Conservation (phyloP, 2,113 vertebrate species). For the Oncorhynchus gorbuscha region DNA sequence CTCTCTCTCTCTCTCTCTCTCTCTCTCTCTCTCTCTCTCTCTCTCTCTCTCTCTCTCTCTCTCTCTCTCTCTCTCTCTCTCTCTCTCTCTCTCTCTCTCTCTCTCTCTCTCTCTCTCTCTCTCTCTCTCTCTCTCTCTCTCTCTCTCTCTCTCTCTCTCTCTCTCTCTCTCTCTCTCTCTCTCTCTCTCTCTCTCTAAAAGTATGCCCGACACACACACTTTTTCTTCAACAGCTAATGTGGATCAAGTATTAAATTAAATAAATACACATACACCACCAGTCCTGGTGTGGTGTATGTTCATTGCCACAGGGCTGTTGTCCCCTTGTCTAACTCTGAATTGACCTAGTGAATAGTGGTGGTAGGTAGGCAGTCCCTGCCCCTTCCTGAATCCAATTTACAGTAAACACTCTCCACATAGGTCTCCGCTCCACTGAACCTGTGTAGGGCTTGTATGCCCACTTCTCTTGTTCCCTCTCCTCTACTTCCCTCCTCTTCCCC, state of each 20-base stretch:
- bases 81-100: too few relatives aligned
- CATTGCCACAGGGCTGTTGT: slow-evolving; percentile 40
- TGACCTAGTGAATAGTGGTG: slow-evolving; percentile 34
- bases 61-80: too few relatives aligned
- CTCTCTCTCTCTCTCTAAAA: neutral
- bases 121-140: too few relatives aligned
- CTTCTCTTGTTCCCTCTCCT: slow-evolving; percentile 33
- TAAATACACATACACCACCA: slow-evolving; percentile 14
- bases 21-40: too few relatives aligned
- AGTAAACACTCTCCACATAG: slow-evolving; percentile 44
- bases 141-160: too few relatives aligned
- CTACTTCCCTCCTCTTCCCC: slow-evolving; percentile 39
- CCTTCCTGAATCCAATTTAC: slow-evolving; percentile 49
- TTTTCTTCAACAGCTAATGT: too few relatives aligned
- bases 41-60: too few relatives aligned
- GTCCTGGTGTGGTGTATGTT: slow-evolving; percentile 48
- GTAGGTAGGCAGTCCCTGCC: slow-evolving; percentile 46
- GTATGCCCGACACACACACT: neutral
- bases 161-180: too few relatives aligned
- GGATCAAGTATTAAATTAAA: too few relatives aligned
- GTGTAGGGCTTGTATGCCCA: neutral
- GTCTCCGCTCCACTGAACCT: slow-evolving; percentile 18
- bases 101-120: too few relatives aligned
- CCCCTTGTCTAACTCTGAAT: slow-evolving; percentile 34
- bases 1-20: too few relatives aligned